A percentile compares a stretch with the other conserved stretches of the same genome.
Conservation (phyloP, 2,888 invertebrate genomes). For the Nephrotoma guestfalica region DNA sequence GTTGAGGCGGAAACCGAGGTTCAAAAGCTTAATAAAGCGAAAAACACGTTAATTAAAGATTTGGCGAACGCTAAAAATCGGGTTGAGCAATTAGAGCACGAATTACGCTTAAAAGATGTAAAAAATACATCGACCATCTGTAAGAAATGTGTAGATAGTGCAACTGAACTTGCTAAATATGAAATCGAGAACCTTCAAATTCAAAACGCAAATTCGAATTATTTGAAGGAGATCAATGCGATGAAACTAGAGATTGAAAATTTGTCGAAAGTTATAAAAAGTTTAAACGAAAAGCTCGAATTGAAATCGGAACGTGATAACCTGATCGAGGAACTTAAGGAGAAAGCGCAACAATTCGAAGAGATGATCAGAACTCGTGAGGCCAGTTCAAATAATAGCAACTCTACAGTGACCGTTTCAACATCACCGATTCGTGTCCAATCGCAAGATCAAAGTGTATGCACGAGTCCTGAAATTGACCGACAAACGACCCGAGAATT, state of each 20-base stretch:
- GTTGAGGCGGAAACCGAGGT: conserved; percentile 29
- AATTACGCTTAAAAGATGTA: conserved; percentile 17
- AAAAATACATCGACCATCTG: conserved; percentile 17
- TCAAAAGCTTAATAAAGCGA: conserved; percentile 39
- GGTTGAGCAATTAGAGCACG: conserved; percentile 37
- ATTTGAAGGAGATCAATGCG: conserved; percentile 22
- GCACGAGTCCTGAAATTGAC: conserved; percentile 29
- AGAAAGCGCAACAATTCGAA: conserved; percentile 48
- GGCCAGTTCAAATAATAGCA: conserved; percentile 21
- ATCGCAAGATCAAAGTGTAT: conserved; percentile 20
- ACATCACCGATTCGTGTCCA: conserved; percentile 14
- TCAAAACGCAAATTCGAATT: conserved; percentile 20
- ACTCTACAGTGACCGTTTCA: conserved; percentile 21
- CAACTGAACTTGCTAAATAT: conserved; percentile 25
- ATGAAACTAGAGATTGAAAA: conserved; percentile 24
- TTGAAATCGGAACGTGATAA: conserved; percentile 41
- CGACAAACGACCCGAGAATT: conserved; percentile 16
- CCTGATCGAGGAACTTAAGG: conserved; percentile 42
- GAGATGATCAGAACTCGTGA: conserved; percentile 41
- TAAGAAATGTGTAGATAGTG: conserved; percentile 23
- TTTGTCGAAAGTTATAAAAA: conserved; percentile 21
- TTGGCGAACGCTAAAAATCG: conserved; percentile 40
- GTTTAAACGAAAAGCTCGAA: conserved; percentile 26
- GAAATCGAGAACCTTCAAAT: conserved; percentile 27
- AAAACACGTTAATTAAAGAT: conserved; percentile 34